These are phyloP conservation scores for Gadopsis marmoratus DNA, from an alignment of 2,797 vertebrate genomes.

Conservation along the genomic window DNA sequence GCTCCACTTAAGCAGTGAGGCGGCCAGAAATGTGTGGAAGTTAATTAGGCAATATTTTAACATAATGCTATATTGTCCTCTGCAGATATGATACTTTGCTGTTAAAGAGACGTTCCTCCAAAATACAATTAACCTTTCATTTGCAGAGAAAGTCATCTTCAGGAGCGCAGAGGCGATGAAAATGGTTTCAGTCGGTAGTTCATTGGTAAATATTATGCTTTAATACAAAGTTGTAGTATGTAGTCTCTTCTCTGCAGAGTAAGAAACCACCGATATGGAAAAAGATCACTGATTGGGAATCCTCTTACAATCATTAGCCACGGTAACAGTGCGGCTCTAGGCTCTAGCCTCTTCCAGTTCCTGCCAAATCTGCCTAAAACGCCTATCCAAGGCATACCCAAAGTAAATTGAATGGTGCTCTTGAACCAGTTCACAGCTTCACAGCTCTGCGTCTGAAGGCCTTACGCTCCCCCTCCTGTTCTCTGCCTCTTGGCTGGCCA, in stretches of 20 bases:
- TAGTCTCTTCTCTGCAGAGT: too few species aligned
- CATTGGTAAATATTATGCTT: too few species aligned
- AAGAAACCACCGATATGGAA: not conserved
- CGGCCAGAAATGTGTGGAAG: constrained; percentile 9
- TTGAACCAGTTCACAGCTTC: too few species aligned
- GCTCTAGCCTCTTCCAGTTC: too few species aligned
- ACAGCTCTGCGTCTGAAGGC: too few species aligned
- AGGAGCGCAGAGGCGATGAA: constrained; percentile 2
- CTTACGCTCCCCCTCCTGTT: too few species aligned
- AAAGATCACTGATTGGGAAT: not conserved
- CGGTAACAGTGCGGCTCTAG: too few species aligned
- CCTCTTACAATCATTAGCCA: not conserved
- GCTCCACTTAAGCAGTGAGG: constrained; percentile 5
- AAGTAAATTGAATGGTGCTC: too few species aligned
- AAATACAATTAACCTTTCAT: constrained; percentile 31
- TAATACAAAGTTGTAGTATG: too few species aligned
- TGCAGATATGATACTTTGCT: constrained; percentile 1
- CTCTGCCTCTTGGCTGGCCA: too few species aligned
- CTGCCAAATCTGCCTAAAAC: too few species aligned
- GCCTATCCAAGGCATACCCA: too few species aligned
- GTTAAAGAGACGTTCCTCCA: constrained; percentile 1
- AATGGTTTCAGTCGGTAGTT: not conserved
- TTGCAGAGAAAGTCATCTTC: not conserved
- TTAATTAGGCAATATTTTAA: constrained; percentile 32
- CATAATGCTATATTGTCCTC: constrained; percentile 10